Percentiles rank a stretch among this genome's conserved stretches.
Evolutionary conservation across 1,140 invertebrate genomes (phyloP).

Genomic region (Argopecten irradians): DNA sequence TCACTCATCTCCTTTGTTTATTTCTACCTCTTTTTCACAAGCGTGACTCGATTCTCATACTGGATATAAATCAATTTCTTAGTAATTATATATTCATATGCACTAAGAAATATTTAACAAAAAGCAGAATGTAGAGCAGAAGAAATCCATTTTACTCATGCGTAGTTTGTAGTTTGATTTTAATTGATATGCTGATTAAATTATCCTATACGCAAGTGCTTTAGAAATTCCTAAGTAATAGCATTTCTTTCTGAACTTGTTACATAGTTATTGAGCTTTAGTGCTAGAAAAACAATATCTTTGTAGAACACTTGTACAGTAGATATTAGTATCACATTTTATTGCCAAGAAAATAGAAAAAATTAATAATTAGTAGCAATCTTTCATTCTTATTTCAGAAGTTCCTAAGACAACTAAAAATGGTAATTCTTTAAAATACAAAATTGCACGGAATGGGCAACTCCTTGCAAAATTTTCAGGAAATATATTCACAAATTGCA

Average conservation of each 20-base stretch:
- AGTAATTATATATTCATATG: too few species aligned
- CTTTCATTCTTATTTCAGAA: not conserved
- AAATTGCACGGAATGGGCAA: not conserved
- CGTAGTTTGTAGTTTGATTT: not conserved
- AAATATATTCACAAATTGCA: not conserved
- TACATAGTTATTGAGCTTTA: not conserved
- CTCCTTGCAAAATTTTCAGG: not conserved
- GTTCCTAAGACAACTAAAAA: conserved; percentile 15
- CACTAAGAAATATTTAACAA: not conserved
- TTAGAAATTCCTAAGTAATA: not conserved
- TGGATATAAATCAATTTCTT: not conserved
- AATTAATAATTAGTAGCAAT: not conserved
- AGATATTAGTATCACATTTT: not conserved
- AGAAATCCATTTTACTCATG: too few species aligned
- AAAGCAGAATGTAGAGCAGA: too few species aligned
- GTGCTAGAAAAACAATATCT: not conserved
- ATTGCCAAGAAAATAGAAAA: not conserved
- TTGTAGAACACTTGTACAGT: not conserved
- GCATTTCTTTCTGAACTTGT: not conserved
- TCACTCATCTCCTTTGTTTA: not conserved
- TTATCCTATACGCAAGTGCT: not conserved
- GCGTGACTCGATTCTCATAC: not conserved
- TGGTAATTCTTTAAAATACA: conserved; percentile 1
- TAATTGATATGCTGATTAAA: not conserved
- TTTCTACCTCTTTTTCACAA: not conserved